These are phyloP conservation scores for Acleris cristana DNA, from an alignment of 2,888 invertebrate species.

Conservation along the genomic window DNA sequence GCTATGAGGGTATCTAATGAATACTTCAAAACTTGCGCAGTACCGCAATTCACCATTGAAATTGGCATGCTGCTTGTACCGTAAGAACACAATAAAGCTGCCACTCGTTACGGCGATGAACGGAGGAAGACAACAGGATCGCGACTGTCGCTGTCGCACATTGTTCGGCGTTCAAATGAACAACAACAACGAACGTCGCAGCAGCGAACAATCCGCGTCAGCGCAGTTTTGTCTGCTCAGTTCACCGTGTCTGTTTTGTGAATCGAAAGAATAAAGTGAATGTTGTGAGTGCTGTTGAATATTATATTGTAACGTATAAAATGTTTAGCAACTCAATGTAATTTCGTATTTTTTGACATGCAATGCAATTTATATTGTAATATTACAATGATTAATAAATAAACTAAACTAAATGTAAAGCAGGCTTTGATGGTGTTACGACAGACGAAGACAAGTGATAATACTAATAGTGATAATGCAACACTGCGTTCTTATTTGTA, in stretches of 20 bases:
- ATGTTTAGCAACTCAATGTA: not conserved
- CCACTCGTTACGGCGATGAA: conserved; percentile 36
- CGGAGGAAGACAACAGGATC: conserved; percentile 36
- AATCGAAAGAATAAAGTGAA: conserved; percentile 19
- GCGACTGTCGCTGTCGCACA: conserved; percentile 38
- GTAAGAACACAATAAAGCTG: conserved; percentile 35
- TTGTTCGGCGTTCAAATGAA: conserved; percentile 34
- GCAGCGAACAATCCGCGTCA: conserved; percentile 31
- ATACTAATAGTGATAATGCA: too few relatives aligned
- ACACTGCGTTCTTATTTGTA: too few relatives aligned
- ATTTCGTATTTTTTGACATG: too few relatives aligned
- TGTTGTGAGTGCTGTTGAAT: conserved; percentile 18
- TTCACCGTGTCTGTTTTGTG: conserved; percentile 21
- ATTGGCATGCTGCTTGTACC: conserved; percentile 34
- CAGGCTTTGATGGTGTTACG: too few relatives aligned
- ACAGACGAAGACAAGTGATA: too few relatives aligned
- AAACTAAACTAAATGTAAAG: not conserved
- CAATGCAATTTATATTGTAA: too few relatives aligned
- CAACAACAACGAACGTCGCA: conserved; percentile 26
- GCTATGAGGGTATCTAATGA: too few relatives aligned
- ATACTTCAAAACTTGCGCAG: too few relatives aligned
- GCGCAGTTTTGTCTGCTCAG: conserved; percentile 27
- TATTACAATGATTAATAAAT: too few relatives aligned
- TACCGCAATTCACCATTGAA: conserved; percentile 19
- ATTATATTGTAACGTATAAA: not conserved